Percentiles rank a stretch among this genome's conserved stretches.
phyloP scores from a whole-genome alignment of 2,113 vertebrate genomes.

The Sphyrna mokarran region DNA sequence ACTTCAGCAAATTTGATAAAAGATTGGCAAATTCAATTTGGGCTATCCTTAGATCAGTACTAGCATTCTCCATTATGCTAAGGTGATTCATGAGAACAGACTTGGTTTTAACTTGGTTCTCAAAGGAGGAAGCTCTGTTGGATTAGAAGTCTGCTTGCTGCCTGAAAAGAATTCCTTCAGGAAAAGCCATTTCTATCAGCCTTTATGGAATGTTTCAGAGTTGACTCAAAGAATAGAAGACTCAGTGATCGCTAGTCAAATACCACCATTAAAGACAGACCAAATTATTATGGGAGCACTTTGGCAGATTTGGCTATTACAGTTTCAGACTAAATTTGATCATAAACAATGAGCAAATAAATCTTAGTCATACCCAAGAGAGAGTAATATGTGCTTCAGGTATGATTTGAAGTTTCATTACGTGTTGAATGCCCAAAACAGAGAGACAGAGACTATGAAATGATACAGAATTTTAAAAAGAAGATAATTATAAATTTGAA shows the following conservation, averaged over 20 bases:
- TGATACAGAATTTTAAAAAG: neutral
- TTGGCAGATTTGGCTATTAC: neutral
- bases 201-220: no score
- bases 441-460: neutral
- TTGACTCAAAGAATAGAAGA: no score
- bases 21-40: neutral
- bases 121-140: neutral
- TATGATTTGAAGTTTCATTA: neutral
- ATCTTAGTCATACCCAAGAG: neutral
- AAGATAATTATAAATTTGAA: neutral
- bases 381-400: neutral
- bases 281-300: neutral
- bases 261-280: neutral
- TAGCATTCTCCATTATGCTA: neutral
- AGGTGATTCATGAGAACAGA: neutral
- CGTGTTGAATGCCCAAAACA: neutral
- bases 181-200: no score
- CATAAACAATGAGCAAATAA: neutral
- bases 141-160: neutral
- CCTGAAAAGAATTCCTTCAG: no score
- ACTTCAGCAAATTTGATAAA: neutral
- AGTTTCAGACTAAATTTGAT: neutral
- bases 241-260: neutral
- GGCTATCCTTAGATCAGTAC: neutral
- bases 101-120: neutral